Conservation (phyloP, 2,888 invertebrate species). For the Eilema depressum region DNA sequence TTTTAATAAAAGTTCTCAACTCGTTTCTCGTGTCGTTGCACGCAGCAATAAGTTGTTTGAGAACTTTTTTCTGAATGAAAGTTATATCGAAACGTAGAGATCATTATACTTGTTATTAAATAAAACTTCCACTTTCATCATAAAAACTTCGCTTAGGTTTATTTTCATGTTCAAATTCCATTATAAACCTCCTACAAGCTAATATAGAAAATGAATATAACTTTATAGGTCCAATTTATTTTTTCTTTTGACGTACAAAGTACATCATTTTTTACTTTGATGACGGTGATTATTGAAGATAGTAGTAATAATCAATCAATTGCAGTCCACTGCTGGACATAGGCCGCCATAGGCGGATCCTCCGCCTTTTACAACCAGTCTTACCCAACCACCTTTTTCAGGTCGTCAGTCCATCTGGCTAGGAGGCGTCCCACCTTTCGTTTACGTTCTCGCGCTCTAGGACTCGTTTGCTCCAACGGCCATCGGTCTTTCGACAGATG, state of each 20-base stretch:
- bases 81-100: neutral
- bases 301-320: no score
- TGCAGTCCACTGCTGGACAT: no score
- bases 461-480: no score
- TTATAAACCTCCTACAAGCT: neutral
- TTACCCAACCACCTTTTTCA: no score
- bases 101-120: neutral
- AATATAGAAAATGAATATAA: neutral
- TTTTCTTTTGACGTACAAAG: neutral
- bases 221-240: neutral
- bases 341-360: no score
- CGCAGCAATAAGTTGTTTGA: neutral
- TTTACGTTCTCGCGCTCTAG: no score
- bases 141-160: neutral
- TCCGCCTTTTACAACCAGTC: no score
- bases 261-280: no score
- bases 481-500: no score
- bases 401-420: no score
- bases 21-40: neutral
- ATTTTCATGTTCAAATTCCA: neutral
- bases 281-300: no score
- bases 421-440: no score
- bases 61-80: neutral
- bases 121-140: neutral
- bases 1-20: constrained; percentile 4